Percentiles rank a stretch among this genome's conserved stretches.
phyloP scores from a whole-genome alignment of 2,888 invertebrate species.

The Polyploca ridens region DNA sequence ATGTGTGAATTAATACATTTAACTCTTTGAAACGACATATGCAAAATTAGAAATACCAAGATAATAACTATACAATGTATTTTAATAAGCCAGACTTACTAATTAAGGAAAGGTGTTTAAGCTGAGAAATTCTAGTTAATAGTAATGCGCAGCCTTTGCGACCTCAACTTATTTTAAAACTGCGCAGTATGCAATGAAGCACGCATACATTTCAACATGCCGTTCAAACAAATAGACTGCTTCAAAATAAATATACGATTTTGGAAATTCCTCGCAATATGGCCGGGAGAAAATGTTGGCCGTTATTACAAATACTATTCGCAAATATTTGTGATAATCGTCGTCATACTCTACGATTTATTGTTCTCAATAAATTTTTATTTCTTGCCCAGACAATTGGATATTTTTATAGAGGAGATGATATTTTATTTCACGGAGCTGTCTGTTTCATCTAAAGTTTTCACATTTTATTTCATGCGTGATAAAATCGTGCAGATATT shows the following conservation, averaged over 20 bases:
- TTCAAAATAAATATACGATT: conserved; percentile 53
- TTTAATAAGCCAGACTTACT: background rate
- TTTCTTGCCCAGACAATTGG: conserved; percentile 52
- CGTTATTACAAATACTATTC: conserved; percentile 46
- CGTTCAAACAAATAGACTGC: conserved; percentile 52
- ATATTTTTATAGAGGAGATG: conserved; percentile 56
- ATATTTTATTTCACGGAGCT: conserved; percentile 60
- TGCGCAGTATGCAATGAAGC: background rate
- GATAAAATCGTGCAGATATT: conserved; percentile 47
- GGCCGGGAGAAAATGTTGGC: conserved; percentile 33
- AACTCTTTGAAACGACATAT: conserved; percentile 2
- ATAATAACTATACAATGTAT: background rate
- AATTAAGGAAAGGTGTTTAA: background rate
- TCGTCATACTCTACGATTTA: conserved; percentile 42
- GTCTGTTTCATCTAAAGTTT: conserved; percentile 48
- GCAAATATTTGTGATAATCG: conserved; percentile 35
- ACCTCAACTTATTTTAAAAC: background rate
- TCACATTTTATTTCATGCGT: conserved; percentile 49
- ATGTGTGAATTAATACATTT: background rate
- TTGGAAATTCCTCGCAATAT: conserved; percentile 57
- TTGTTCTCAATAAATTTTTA: conserved; percentile 53
- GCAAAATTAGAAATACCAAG: background rate
- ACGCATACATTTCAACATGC: conserved; percentile 17
- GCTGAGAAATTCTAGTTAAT: conserved; percentile 7
- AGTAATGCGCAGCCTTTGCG: background rate